Evolutionary conservation across 2,888 invertebrate genomes (phyloP), one percentile per base, ranked within the genome.

Genomic region (Mycalesis mineus): DNA sequence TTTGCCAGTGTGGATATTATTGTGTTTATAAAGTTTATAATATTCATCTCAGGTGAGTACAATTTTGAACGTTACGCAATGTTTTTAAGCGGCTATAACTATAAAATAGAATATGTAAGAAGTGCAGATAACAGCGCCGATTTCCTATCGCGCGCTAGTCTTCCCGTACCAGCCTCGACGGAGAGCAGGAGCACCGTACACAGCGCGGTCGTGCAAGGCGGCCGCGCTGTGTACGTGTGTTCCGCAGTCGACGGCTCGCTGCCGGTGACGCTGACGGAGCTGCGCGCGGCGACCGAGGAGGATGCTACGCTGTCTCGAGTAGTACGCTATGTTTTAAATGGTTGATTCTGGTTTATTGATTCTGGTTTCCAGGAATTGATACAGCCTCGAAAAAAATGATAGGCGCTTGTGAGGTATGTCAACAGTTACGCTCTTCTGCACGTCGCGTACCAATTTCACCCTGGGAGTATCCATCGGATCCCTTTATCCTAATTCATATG

Each of bases 341-440:
- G 65, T 7, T 67, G 64, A 63, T 63, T 62, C 7, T 42, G 45
- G 7, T 64, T 62, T 45, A 9, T 61, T 8, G 68, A 8, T 59
- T 70, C 2, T 58, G 65, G 65, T 67, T 57, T 41, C 62, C 64
- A 6, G 60, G 63, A 0, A 53, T 65, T 15, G 60, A 63, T 29
- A 13, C 3, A 8, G 54, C 51, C 0, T 37, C 65, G 2, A 63
- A 66, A 36, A 8, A 31, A 2, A 31, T 58, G 13, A 51, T 61
- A 7, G 33, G 42, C 0, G 9, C 45, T 5, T 66, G 63, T 29
- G 37, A 28, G 4, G 39, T 60, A 7, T 68, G 64, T 29, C 36
- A 22, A 1, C 53, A 58, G 9, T 50, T 65, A 15, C 57, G 65
- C 0, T 39, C 60, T 2, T 39, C 63, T 0, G 65, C 65, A 1